These are phyloP conservation scores for Vimba vimba DNA, from an alignment of 2,113 vertebrate genomes.

Conservation along the genomic window DNA sequence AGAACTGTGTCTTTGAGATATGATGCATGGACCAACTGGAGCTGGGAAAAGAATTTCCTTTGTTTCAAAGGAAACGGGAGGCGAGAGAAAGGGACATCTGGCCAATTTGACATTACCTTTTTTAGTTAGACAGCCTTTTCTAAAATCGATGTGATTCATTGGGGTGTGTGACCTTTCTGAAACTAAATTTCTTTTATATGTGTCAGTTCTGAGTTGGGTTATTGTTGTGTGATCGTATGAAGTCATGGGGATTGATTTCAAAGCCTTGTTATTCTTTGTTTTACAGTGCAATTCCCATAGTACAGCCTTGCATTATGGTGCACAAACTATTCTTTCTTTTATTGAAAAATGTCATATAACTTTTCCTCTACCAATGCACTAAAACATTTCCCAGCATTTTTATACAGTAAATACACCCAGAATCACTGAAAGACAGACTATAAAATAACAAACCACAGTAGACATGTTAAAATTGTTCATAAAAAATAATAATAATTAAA, in stretches of 20 bases:
- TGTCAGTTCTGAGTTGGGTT: conserved; percentile 17
- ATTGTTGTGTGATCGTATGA: conserved; percentile 29
- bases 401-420: conserved; percentile 19
- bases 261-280: conserved; percentile 26
- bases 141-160: conserved; percentile 11
- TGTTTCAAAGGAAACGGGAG: conserved; percentile 42
- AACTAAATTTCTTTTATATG: conserved; percentile 26
- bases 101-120: conserved; percentile 34
- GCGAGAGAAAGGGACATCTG: neutral
- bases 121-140: conserved; percentile 18
- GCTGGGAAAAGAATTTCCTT: conserved; percentile 55
- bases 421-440: conserved; percentile 28
- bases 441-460: conserved; percentile 38
- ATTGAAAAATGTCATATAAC: conserved; percentile 27
- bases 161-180: conserved; percentile 2
- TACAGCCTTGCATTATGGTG: conserved; percentile 8
- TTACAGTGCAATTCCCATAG: conserved; percentile 34
- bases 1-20: conserved; percentile 19
- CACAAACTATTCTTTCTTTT: conserved; percentile 9
- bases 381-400: conserved; percentile 19
- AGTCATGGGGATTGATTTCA: conserved; percentile 26
- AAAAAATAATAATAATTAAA: conserved; percentile 16
- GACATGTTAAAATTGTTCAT: conserved; percentile 34
- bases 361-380: conserved; percentile 27
- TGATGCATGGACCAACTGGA: conserved; percentile 25